These are phyloP conservation scores for Campoletis sonorensis DNA, from an alignment of 1,140 invertebrate genomes.

Conservation along the genomic window DNA sequence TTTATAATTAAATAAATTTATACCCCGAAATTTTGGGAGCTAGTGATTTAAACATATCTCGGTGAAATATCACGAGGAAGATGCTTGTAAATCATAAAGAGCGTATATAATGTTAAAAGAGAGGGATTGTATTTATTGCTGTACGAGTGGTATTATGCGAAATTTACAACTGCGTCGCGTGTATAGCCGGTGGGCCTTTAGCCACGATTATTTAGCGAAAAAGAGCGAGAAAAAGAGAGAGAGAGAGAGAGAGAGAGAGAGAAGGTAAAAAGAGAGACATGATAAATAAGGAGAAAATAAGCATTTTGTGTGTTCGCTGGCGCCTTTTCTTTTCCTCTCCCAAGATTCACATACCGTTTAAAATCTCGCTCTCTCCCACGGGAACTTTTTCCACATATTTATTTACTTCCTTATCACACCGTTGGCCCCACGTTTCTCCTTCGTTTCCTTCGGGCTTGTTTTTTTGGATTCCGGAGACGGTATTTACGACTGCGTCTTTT, in stretches of 20 bases:
- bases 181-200: slow-evolving; percentile 38
- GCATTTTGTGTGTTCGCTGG: slow-evolving; percentile 39
- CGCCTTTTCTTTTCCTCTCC: background rate
- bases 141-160: slow-evolving; percentile 19
- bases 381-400: slow-evolving; percentile 66
- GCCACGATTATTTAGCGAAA: slow-evolving; percentile 12
- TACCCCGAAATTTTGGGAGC: background rate
- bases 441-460: slow-evolving; percentile 39
- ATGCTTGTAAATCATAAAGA: slow-evolving; percentile 19
- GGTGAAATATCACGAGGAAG: slow-evolving; percentile 12
- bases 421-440: slow-evolving; percentile 16
- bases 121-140: slow-evolving; percentile 38
- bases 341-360: slow-evolving; percentile 18
- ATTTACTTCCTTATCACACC: slow-evolving; percentile 58
- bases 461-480: slow-evolving; percentile 51
- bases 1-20: slow-evolving; percentile 10
- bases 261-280: background rate
- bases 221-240: background rate
- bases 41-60: slow-evolving; percentile 33
- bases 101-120: slow-evolving; percentile 25
- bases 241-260: too few species aligned
- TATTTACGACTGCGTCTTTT: slow-evolving; percentile 57
- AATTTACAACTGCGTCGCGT: slow-evolving; percentile 43
- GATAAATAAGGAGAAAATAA: slow-evolving; percentile 12
- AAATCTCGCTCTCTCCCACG: slow-evolving; percentile 52